These are phyloP conservation scores for Antechinus stuartii DNA, from an alignment of 2,113 vertebrate species.

Conservation along the genomic window DNA sequence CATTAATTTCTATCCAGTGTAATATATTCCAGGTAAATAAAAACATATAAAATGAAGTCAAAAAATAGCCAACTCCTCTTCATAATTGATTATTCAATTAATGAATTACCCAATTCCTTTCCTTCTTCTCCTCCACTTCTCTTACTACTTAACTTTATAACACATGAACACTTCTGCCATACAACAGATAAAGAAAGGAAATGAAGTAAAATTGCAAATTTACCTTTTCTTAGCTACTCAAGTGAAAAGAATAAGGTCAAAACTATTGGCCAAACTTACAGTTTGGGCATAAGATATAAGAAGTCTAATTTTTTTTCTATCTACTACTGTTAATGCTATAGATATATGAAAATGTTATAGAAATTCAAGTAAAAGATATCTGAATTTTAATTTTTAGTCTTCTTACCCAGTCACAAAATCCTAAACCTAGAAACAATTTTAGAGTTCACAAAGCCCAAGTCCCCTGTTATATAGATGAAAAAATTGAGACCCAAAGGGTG, in stretches of 20 bases:
- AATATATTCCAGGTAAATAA: background rate
- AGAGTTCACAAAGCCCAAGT: background rate
- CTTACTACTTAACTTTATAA: background rate
- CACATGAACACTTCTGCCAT: background rate
- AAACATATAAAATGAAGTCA: constrained; percentile 12
- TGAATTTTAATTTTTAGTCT: background rate
- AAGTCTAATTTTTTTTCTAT: constrained; percentile 7
- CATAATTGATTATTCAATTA: background rate
- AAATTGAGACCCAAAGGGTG: background rate
- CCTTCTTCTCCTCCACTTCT: background rate
- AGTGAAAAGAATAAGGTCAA: constrained; percentile 8
- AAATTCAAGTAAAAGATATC: background rate
- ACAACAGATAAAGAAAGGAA: background rate
- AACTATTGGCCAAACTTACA: constrained; percentile 11
- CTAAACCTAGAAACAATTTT: background rate
- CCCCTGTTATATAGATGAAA: background rate
- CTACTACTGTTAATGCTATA: background rate
- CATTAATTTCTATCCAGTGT: constrained; percentile 32
- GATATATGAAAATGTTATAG: background rate
- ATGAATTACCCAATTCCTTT: background rate
- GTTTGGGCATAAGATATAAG: background rate
- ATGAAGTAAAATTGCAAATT: background rate
- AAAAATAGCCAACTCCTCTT: background rate
- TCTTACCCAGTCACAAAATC: background rate
- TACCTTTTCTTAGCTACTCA: constrained; percentile 41